Base-by-base conservation (phyloP, 2,113 vertebrate species). In the Alexandromys fortis region DNA sequence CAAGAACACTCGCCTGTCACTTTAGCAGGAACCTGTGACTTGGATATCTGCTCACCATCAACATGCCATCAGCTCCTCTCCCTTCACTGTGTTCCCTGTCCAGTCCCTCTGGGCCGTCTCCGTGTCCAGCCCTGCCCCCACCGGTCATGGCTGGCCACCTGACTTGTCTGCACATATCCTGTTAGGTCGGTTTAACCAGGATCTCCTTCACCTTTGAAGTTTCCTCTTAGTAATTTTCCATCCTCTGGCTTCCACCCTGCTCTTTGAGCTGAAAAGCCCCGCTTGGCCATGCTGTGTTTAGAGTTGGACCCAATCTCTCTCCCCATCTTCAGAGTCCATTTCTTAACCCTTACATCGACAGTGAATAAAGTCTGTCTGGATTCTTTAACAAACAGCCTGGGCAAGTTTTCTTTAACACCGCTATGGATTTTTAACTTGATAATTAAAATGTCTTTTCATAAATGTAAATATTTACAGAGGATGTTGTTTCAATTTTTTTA, bases 151-250 rank as follows among this genome's bases (percentile, higher is more conserved):
- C 58, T 85, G 38, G 58, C 58, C n/a, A 63, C 81, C 55, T 83
- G 81, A 63, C 82, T 16, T 11, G 58, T 58, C 82, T 30, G n/a
- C 14, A 85, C 58, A 61, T n/a, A 65, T 63, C 82, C 82, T 65
- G 82, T 45, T 65, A 19, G 82, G 82, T 85, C 16, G 38, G 82
- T 85, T 65, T 65, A 85, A 61, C 82, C 58, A 45, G 82, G 58
- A 65, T 45, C 81, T 63, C 81, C 82, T 85, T 45, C 82, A 45
- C 14, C 26, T 85, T 65, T 83, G n/a, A 45, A 42, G 81, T 42
- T 85, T 85, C 81, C 81, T 63, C 81, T 30, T 45, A 65, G 82
- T 85, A 65, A 85, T 65, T 85, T 85, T 85, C 82, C 82, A 45
- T 11, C 38, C 58, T 30, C 58, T 3, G 4, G n/a, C 38, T 85